Base-by-base conservation (phyloP, 2,888 invertebrate genomes). In the Rhopalosiphum nymphaeae region DNA sequence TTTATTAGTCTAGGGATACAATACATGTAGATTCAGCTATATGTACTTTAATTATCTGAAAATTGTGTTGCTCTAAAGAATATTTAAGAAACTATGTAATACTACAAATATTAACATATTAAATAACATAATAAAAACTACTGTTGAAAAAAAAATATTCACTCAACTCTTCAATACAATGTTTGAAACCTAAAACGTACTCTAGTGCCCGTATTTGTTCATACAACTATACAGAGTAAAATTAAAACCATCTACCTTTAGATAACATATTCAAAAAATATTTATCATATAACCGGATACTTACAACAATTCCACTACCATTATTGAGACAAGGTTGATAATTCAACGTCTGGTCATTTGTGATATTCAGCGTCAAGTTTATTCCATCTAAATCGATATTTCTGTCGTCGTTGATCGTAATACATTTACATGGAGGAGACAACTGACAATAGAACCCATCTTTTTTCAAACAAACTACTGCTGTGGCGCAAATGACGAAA, bases 271-370 rank as follows among this genome's bases (percentile, higher is more conserved):
- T 7, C n/a, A 13, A 67, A 13, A 36, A 67, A n/a, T n/a, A n/a
- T n/a, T n/a, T n/a, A n/a, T n/a, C 67, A 16, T 9, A 21, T 21
- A 46, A 86, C 29, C 42, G 3, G 5, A 67, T 94, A 90, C 94
- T 94, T 91, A 94, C 94, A 44, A 67, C 61, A 7, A 49, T n/a
- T 84, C 25, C n/a, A 36, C 9, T 61, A n/a, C n/a, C 57, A 46
- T 89, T 29, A 16, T 36, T 25, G 53, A 87, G 67, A 87, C 94
- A 94, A 16, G 94, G 94, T 86, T 87, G 85, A 90, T 91, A 94
- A n/a, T 86, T 53, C 44, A 94, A 91, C 0, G 13, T 42, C 42
- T 67, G 49, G 44, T 91, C 44, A 26, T 29, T 61, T 0, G 44
- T 11, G 2, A 91, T 11, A 13, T 42, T 87, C 16, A 94, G 13